Conservation (phyloP, 1,140 invertebrate species). For the Calephelis virginiensis region DNA sequence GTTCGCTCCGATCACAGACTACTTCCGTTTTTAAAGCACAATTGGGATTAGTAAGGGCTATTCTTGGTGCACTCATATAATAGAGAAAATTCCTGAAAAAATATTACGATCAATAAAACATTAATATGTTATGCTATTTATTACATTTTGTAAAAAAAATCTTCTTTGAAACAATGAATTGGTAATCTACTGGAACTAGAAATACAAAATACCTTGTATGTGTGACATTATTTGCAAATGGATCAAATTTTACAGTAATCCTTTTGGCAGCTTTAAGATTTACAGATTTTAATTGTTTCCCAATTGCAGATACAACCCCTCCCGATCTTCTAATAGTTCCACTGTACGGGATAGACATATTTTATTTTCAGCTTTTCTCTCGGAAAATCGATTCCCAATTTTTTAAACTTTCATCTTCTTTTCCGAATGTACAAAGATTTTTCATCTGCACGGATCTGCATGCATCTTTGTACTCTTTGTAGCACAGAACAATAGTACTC, state of each 20-base stretch:
- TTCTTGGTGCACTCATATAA: constrained; percentile 82
- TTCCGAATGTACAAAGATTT: no score
- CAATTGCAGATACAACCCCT: constrained; percentile 83
- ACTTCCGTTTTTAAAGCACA: constrained; percentile 88
- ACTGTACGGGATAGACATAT: constrained; percentile 85
- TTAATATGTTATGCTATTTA: no score
- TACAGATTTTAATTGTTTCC: constrained; percentile 83
- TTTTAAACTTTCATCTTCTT: no score
- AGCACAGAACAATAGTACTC: no score
- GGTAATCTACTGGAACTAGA: no score
- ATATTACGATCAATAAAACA: background rate
- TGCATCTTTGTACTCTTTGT: no score
- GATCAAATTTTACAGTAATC: constrained; percentile 90
- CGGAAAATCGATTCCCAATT: background rate
- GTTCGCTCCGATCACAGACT: constrained; percentile 87
- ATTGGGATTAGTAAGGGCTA: constrained; percentile 84
- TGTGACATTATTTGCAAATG: constrained; percentile 85
- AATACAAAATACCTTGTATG: constrained; percentile 81
- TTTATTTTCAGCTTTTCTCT: constrained; percentile 17
- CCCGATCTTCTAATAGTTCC: constrained; percentile 81
- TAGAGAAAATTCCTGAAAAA: constrained; percentile 85
- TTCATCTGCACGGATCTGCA: no score
- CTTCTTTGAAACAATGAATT: no score
- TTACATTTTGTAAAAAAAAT: no score
- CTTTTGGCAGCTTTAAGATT: constrained; percentile 89